Conservation (phyloP, 2,113 vertebrate genomes). For the Maylandia zebra region DNA sequence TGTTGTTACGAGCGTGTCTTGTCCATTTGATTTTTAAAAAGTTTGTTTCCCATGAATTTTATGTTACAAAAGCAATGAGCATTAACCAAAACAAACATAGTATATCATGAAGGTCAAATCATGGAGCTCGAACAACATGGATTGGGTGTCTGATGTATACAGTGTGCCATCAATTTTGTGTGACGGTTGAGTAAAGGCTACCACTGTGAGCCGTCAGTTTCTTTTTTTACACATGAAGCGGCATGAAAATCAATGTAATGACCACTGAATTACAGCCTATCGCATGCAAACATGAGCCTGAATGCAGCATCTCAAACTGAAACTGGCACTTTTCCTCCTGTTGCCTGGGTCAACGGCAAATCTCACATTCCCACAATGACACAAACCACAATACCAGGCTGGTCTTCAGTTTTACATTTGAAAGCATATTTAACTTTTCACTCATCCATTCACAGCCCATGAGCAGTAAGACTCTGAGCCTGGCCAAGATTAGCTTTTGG, state of each 20-base stretch:
- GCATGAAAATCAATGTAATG: constrained; percentile 15
- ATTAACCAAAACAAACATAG: not conserved
- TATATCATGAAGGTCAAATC: not conserved
- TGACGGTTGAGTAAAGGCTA: not conserved
- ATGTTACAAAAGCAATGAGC: not conserved
- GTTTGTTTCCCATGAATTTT: not conserved
- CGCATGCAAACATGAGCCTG: constrained; percentile 34
- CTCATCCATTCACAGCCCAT: constrained; percentile 62
- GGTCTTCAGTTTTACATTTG: constrained; percentile 67
- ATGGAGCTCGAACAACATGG: not conserved
- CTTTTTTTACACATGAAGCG: constrained; percentile 2
- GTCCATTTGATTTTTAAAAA: not conserved
- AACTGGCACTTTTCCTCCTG: constrained; percentile 36
- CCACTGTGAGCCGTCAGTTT: not conserved
- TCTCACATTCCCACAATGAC: constrained; percentile 50
- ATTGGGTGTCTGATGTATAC: not conserved
- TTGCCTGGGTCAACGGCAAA: constrained; percentile 59
- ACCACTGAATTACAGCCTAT: constrained; percentile 3
- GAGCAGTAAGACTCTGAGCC: constrained; percentile 67
- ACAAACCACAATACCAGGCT: constrained; percentile 60
- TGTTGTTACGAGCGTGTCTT: not conserved
- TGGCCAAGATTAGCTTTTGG: constrained; percentile 75
- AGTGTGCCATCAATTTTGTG: not conserved
- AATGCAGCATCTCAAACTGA: constrained; percentile 40
- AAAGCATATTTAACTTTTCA: constrained; percentile 79